A percentile compares a stretch with the other conserved stretches of the same genome.
These are phyloP conservation scores for Drosophila bocki DNA, from an alignment of 1,140 invertebrate species.

Conservation along the genomic window DNA sequence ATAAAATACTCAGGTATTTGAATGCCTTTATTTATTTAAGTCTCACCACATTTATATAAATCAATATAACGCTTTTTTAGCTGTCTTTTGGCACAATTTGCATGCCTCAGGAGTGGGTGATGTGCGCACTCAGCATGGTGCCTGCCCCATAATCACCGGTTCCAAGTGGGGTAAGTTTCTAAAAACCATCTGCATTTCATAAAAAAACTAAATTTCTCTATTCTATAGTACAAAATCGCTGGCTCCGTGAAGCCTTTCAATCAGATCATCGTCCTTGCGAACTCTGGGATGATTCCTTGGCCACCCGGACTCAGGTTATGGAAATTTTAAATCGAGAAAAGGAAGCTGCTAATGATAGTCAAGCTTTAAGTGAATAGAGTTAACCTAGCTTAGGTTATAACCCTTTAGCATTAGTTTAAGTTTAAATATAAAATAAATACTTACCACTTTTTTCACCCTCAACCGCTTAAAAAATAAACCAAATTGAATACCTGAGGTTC, in stretches of 20 bases:
- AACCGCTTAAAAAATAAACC: neutral
- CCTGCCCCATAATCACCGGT: constrained; percentile 98
- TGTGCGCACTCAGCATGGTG: constrained; percentile 95
- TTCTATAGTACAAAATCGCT: constrained; percentile 73
- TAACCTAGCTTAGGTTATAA: too few species aligned
- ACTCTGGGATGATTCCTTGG: constrained; percentile 52
- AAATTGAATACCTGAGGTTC: constrained; percentile 45
- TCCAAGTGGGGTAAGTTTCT: constrained; percentile 93
- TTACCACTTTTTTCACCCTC: neutral
- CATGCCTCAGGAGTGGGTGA: constrained; percentile 96
- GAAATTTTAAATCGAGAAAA: constrained; percentile 10
- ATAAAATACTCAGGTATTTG: constrained; percentile 87
- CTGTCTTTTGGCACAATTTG: constrained; percentile 98
- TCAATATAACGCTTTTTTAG: constrained; percentile 85
- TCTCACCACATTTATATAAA: neutral
- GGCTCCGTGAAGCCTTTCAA: constrained; percentile 72
- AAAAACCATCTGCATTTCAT: too few species aligned
- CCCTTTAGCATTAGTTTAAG: too few species aligned
- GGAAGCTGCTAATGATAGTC: neutral
- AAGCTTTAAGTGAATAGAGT: neutral
- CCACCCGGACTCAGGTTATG: constrained; percentile 5
- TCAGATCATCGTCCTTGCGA: constrained; percentile 64
- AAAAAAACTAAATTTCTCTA: neutral
- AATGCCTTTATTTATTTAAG: neutral
- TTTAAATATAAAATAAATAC: neutral